phyloP scores from a whole-genome alignment of 2,888 invertebrate species.

The Dimorphilus gyrociliatus region DNA sequence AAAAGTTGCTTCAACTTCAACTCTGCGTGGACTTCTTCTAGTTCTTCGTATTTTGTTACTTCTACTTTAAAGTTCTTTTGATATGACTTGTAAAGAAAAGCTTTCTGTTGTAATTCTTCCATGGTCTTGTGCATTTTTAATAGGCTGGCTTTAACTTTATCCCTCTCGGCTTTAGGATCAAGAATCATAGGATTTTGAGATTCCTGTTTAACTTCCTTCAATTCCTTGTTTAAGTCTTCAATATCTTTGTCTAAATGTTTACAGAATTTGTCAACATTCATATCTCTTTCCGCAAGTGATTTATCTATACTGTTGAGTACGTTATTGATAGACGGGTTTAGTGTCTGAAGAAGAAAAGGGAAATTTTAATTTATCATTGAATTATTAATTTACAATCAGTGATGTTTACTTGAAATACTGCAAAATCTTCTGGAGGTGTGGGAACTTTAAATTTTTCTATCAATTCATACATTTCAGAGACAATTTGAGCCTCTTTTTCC shows the following conservation, averaged over 20 bases:
- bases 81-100: slow-evolving; percentile 57
- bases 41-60: slow-evolving; percentile 59
- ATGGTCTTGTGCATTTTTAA: slow-evolving; percentile 50
- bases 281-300: slow-evolving; percentile 50
- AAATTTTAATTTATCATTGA: not conserved
- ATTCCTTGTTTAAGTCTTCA: slow-evolving; percentile 51
- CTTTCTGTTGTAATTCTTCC: slow-evolving; percentile 48
- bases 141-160: slow-evolving; percentile 46
- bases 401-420: slow-evolving; percentile 30
- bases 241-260: slow-evolving; percentile 62
- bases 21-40: slow-evolving; percentile 62
- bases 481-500: slow-evolving; percentile 57
- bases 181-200: slow-evolving; percentile 59
- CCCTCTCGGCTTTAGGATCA: slow-evolving; percentile 53
- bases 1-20: slow-evolving; percentile 60
- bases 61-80: slow-evolving; percentile 75
- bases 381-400: not conserved
- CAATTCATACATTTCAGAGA: slow-evolving; percentile 64
- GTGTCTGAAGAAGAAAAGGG: slow-evolving; percentile 20
- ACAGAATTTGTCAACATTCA: slow-evolving; percentile 54
- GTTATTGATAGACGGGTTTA: slow-evolving; percentile 31
- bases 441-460: slow-evolving; percentile 62
- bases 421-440: slow-evolving; percentile 52
- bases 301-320: slow-evolving; percentile 54
- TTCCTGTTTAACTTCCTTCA: slow-evolving; percentile 55